Conservation (phyloP, 2,888 invertebrate species). For the Hofmannophila pseudospretella region DNA sequence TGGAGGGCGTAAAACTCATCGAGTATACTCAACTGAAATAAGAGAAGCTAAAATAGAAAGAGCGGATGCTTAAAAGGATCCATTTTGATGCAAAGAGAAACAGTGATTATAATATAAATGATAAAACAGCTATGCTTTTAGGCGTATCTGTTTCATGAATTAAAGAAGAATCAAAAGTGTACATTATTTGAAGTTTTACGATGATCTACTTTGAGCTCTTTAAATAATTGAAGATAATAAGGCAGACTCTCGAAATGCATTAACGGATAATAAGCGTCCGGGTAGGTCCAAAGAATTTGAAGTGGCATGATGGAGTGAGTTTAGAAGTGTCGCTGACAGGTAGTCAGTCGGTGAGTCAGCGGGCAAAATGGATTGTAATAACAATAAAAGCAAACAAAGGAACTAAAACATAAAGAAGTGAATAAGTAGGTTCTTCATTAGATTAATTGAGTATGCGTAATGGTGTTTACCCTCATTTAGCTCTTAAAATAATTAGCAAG, state of each 20-base stretch:
- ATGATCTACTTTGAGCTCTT: conserved; percentile 34
- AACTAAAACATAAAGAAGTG: conserved; percentile 13
- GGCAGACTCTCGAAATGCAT: conserved; percentile 53
- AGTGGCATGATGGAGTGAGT: conserved; percentile 62
- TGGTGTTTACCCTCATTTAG: conserved; percentile 17
- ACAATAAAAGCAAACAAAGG: conserved; percentile 30
- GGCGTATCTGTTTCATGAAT: conserved; percentile 28
- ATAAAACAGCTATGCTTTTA: conserved; percentile 34
- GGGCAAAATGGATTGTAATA: conserved; percentile 31
- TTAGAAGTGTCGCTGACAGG: conserved; percentile 61
- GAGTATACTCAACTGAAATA: too few relatives aligned
- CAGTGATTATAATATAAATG: conserved; percentile 21
- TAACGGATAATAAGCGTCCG: conserved; percentile 58
- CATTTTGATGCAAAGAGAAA: conserved; percentile 25
- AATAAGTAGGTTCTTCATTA: neutral
- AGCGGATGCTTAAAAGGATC: conserved; percentile 28
- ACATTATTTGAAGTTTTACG: conserved; percentile 30
- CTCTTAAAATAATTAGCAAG: conserved; percentile 15
- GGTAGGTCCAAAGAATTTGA: conserved; percentile 40
- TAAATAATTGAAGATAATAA: conserved; percentile 45
- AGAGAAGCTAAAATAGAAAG: conserved; percentile 10
- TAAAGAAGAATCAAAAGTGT: conserved; percentile 8
- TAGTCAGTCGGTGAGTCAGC: conserved; percentile 59
- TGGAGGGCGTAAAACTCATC: conserved; percentile 22
- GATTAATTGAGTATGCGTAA: neutral